Evolutionary conservation across 2,888 invertebrate genomes (phyloP).

Genomic region (Pseudanteris insignis): DNA sequence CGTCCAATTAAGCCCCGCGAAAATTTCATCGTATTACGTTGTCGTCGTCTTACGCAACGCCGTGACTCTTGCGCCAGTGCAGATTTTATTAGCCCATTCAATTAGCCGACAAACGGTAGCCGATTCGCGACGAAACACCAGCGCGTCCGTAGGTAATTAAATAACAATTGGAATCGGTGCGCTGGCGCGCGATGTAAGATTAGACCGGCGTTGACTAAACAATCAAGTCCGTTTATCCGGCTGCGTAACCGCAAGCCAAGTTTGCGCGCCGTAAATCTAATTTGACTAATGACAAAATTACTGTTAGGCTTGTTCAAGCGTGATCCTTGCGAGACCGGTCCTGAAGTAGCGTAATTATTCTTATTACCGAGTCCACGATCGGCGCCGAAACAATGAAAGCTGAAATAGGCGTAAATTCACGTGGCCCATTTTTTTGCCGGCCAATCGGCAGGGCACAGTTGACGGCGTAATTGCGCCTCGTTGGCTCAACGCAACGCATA

Average conservation of each 20-base stretch:
- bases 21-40: too few species aligned
- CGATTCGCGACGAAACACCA: too few species aligned
- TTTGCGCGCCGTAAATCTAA: conserved; percentile 26
- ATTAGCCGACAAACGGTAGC: too few species aligned
- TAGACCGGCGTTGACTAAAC: too few species aligned
- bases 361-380: conserved; percentile 33
- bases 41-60: too few species aligned
- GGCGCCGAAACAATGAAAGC: conserved; percentile 51
- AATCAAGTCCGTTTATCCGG: too few species aligned
- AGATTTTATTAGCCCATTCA: too few species aligned
- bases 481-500: conserved; percentile 4
- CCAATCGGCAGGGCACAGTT: conserved; percentile 8
- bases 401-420: conserved; percentile 25
- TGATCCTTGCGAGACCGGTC: conserved; percentile 22
- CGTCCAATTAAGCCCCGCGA: conserved; percentile 7
- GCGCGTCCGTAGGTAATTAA: too few species aligned
- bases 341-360: conserved; percentile 34
- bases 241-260: not conserved
- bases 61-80: too few species aligned
- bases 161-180: too few species aligned
- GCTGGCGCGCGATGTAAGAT: too few species aligned
- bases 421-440: conserved; percentile 20
- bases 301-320: conserved; percentile 31
- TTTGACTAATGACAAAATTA: conserved; percentile 31
- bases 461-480: conserved; percentile 47